Evolutionary conservation across 2,888 invertebrate genomes (phyloP).

Genomic region (Cheilosia grossa): DNA sequence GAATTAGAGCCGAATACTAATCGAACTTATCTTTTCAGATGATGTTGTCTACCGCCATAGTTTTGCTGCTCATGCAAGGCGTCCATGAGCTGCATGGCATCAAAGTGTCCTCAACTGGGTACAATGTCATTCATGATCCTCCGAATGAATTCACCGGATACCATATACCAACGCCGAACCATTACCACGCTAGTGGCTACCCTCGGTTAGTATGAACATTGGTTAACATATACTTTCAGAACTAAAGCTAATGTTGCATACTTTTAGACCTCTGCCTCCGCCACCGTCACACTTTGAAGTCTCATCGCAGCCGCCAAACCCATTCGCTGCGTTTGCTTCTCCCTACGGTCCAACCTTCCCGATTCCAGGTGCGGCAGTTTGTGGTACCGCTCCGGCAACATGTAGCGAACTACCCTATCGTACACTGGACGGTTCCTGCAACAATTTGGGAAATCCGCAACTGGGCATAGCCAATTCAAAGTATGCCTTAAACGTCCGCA

Average conservation of each 20-base stretch:
- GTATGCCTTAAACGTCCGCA: conserved; percentile 53
- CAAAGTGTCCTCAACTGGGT: conserved; percentile 41
- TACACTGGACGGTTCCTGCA: conserved; percentile 96
- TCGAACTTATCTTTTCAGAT: conserved; percentile 34
- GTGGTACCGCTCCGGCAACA: conserved; percentile 78
- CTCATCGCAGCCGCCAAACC: conserved; percentile 78
- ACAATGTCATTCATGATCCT: conserved; percentile 57
- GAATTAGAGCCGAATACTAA: not conserved
- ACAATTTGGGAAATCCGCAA: conserved; percentile 92
- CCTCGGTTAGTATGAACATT: conserved; percentile 38
- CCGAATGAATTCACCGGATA: conserved; percentile 51
- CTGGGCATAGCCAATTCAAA: conserved; percentile 92
- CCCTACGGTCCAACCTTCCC: conserved; percentile 78
- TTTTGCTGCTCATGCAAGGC: conserved; percentile 43
- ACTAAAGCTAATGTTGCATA: not conserved
- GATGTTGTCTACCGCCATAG: conserved; percentile 5
- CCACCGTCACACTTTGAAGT: conserved; percentile 62
- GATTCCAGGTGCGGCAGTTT: conserved; percentile 77
- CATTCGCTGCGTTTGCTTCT: conserved; percentile 76
- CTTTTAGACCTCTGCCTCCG: conserved; percentile 46
- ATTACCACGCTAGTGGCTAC: conserved; percentile 45
- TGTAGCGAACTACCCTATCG: conserved; percentile 85
- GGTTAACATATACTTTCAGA: not conserved
- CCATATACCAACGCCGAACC: conserved; percentile 18
- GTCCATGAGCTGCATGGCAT: conserved; percentile 17